Evolutionary conservation across 2,113 vertebrate genomes (phyloP).

Genomic region (Catharus minimus): DNA sequence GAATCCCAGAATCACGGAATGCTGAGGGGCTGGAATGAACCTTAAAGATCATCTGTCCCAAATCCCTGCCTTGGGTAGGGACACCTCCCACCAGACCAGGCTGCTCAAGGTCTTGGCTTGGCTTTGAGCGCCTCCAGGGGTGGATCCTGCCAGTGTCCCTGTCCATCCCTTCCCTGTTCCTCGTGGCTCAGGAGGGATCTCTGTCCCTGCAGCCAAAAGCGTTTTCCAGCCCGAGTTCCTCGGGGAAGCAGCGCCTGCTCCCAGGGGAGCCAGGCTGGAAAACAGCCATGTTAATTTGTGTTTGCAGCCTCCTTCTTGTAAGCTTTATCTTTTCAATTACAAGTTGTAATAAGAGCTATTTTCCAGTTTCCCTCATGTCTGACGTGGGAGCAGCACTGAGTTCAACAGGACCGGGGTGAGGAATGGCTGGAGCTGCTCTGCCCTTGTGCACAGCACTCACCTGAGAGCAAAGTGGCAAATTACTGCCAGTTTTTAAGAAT

Average conservation of each 20-base stretch:
- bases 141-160: background rate
- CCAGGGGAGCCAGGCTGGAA: background rate
- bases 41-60: background rate
- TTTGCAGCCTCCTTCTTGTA: background rate
- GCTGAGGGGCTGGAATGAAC: too few relatives aligned
- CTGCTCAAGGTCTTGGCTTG: background rate
- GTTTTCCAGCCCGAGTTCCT: background rate
- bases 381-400: background rate
- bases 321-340: conserved; percentile 60
- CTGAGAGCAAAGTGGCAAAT: background rate
- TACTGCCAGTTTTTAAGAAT: background rate
- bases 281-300: background rate
- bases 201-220: background rate
- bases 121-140: background rate
- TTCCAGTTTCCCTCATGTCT: background rate
- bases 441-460: background rate
- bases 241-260: background rate
- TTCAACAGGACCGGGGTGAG: background rate
- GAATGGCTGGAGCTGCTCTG: background rate
- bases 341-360: background rate
- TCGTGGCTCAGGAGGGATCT: fast-evolving
- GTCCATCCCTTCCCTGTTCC: background rate
- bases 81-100: background rate
- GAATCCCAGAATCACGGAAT: background rate
- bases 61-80: background rate